These are phyloP conservation scores for Trachelus iudaicus DNA, from an alignment of 2,888 invertebrate genomes.

Conservation along the genomic window DNA sequence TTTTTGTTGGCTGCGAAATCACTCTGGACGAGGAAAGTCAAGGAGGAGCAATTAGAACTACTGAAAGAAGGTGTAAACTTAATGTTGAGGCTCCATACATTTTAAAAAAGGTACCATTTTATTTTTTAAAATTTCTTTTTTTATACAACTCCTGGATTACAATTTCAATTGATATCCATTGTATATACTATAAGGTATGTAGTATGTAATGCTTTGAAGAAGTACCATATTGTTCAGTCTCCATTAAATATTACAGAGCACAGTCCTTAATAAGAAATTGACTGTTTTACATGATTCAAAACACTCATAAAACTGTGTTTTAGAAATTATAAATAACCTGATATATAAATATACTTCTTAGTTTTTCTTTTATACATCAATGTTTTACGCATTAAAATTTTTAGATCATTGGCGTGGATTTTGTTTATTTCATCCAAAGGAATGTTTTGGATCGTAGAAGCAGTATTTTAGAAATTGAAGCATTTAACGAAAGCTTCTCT, in stretches of 20 bases:
- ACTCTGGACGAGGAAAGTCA: slow-evolving; percentile 80
- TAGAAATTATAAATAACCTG: neutral
- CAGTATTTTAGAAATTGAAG: slow-evolving; percentile 87
- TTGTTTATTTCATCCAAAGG: slow-evolving; percentile 90
- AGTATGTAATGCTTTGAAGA: neutral
- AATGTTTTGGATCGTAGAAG: slow-evolving; percentile 84
- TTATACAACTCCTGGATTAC: neutral
- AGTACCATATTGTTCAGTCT: neutral
- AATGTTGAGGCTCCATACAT: slow-evolving; percentile 95
- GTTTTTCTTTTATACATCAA: neutral
- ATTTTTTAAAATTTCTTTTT: neutral
- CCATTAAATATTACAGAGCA: neutral
- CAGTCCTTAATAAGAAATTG: neutral
- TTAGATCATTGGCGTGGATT: slow-evolving; percentile 92
- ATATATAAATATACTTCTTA: neutral
- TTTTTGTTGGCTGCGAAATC: slow-evolving; percentile 89
- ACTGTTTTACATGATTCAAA: neutral
- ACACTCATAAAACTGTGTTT: neutral
- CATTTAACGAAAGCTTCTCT: slow-evolving; percentile 91
- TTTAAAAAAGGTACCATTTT: slow-evolving; percentile 81
- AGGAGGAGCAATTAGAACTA: slow-evolving; percentile 82
- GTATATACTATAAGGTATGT: neutral
- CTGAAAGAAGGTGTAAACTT: slow-evolving; percentile 87
- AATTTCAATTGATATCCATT: neutral
- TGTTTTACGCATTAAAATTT: slow-evolving; percentile 25